Percentiles rank a stretch among this genome's conserved stretches.
These are phyloP conservation scores for Heptranchias perlo DNA, from an alignment of 2,113 vertebrate species.

Conservation along the genomic window DNA sequence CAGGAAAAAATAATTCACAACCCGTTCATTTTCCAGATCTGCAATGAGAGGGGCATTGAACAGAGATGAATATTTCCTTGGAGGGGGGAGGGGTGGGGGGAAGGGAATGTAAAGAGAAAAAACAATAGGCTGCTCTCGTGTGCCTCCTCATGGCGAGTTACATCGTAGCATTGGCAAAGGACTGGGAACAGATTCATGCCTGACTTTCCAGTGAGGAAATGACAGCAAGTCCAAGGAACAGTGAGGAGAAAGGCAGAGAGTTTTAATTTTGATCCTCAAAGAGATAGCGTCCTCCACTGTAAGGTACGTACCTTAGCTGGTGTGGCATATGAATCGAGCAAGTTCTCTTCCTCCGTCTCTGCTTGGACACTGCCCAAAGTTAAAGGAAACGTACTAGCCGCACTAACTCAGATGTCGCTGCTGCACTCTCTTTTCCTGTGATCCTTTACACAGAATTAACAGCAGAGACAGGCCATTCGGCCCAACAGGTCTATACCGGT, in stretches of 20 bases:
- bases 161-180: neutral
- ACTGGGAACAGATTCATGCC: neutral
- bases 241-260: neutral
- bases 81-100: too few relatives aligned
- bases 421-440: neutral
- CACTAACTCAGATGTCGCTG: neutral
- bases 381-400: neutral
- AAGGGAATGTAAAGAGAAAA: neutral
- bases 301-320: constrained; percentile 68
- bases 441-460: neutral
- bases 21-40: neutral
- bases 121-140: neutral
- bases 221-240: neutral
- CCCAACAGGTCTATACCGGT: too few relatives aligned
- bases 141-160: too few relatives aligned
- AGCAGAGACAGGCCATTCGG: too few relatives aligned
- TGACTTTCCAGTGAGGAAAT: neutral
- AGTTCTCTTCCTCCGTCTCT: constrained; percentile 74
- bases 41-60: neutral
- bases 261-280: neutral
- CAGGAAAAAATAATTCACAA: neutral
- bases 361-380: constrained; percentile 62
- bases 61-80: too few relatives aligned
- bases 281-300: neutral
- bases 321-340: constrained; percentile 76